phyloP scores from a whole-genome alignment of 2,888 invertebrate genomes.

The Pristionchus mayeri region DNA sequence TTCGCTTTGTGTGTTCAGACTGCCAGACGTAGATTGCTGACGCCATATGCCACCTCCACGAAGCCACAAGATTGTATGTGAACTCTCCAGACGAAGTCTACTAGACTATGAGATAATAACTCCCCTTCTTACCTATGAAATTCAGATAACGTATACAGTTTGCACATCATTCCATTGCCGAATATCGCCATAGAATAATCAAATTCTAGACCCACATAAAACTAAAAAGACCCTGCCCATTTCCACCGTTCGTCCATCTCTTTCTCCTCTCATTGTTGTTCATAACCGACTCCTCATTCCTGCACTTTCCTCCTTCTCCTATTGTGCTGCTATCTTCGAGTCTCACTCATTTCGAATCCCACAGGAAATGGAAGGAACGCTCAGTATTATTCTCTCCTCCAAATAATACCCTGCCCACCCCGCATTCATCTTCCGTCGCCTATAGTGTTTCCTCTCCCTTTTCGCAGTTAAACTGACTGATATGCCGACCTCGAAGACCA shows the following conservation, averaged over 20 bases:
- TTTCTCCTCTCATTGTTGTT: neutral
- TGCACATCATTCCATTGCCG: too few relatives aligned
- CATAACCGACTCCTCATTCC: neutral
- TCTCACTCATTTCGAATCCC: slow-evolving; percentile 5
- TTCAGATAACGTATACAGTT: too few relatives aligned
- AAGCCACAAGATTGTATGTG: too few relatives aligned
- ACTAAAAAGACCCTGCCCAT: too few relatives aligned
- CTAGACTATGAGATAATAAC: too few relatives aligned
- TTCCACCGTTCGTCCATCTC: neutral
- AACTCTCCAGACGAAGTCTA: too few relatives aligned
- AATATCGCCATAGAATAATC: too few relatives aligned
- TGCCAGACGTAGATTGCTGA: too few relatives aligned
- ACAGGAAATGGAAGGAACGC: neutral
- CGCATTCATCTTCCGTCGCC: neutral
- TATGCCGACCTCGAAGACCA: neutral
- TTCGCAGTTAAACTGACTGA: neutral
- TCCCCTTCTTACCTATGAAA: too few relatives aligned
- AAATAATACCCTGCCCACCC: neutral
- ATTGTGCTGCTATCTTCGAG: slow-evolving; percentile 5
- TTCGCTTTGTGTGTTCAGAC: too few relatives aligned
- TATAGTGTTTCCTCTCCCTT: neutral
- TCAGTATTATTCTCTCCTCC: neutral
- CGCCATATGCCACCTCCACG: too few relatives aligned
- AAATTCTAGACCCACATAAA: too few relatives aligned
- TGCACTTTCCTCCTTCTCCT: neutral